phyloP scores from a whole-genome alignment of 2,113 vertebrate species.

The Oreotrochilus melanogaster region DNA sequence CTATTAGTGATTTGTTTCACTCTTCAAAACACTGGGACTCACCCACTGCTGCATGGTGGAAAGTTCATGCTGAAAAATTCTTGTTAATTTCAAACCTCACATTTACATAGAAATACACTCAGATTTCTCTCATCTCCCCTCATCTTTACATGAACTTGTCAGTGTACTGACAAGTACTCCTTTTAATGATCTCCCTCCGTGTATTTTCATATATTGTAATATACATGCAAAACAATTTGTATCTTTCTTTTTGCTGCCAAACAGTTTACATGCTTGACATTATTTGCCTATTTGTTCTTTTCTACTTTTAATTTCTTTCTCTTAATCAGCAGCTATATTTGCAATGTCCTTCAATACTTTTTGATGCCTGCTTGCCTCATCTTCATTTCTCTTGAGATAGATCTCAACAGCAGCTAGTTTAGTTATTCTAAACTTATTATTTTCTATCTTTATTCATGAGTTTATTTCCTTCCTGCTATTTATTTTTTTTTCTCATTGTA shows the following conservation, averaged over 20 bases:
- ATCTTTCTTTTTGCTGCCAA: background rate
- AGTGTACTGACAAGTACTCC: background rate
- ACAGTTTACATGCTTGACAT: background rate
- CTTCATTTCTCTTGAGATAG: background rate
- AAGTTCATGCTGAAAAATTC: background rate
- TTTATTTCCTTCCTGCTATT: slow-evolving; percentile 25
- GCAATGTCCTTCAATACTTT: background rate
- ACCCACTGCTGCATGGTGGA: background rate
- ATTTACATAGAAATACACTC: background rate
- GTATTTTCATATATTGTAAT: background rate
- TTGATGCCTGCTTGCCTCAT: background rate
- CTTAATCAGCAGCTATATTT: background rate
- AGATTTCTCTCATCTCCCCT: background rate
- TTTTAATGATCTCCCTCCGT: background rate
- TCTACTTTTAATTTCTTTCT: background rate
- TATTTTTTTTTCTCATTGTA: slow-evolving; percentile 10
- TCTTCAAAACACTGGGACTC: background rate
- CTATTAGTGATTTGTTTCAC: background rate
- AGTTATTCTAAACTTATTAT: background rate
- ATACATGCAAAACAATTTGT: background rate
- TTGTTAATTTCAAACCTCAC: background rate
- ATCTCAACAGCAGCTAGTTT: background rate
- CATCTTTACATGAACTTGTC: background rate
- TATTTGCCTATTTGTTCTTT: background rate
- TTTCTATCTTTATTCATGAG: slow-evolving; percentile 28